Conservation (phyloP, 2,113 vertebrate genomes). For the Phylloscopus trochilus region DNA sequence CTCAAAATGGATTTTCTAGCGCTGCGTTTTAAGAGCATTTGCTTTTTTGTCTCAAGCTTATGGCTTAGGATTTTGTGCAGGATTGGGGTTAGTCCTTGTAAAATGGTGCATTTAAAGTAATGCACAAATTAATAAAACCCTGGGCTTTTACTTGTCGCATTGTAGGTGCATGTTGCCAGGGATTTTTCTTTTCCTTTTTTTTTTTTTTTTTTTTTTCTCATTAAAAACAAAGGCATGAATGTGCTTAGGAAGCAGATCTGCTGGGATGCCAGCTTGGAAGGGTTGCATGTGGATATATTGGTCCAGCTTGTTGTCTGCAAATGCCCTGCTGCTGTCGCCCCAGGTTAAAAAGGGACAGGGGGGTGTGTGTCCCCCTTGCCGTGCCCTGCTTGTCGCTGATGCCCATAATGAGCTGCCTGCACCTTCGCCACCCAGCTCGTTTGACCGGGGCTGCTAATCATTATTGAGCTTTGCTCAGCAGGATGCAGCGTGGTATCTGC, state of each 20-base stretch:
- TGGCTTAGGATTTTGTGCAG: constrained; percentile 40
- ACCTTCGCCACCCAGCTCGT: background rate
- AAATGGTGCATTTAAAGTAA: constrained; percentile 19
- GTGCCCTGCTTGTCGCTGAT: accelerated
- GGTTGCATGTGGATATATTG: accelerated
- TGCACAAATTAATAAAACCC: constrained; percentile 43
- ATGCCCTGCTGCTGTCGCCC: background rate
- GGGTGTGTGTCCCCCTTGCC: background rate
- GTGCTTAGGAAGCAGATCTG: constrained; percentile 16
- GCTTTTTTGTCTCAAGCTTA: constrained; percentile 60
- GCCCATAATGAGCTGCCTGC: background rate
- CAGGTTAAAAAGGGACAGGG: background rate
- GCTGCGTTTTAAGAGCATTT: background rate
- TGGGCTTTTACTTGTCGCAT: background rate
- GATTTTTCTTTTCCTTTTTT: background rate
- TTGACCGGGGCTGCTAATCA: accelerated
- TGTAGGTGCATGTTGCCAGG: background rate
- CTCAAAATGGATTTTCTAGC: background rate
- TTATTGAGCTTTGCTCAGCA: background rate
- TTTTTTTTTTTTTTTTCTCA: background rate
- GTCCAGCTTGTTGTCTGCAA: background rate
- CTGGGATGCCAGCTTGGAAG: background rate
- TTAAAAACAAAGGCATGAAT: constrained; percentile 16
- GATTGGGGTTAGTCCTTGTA: constrained; percentile 49
- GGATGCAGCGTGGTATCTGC: background rate